These are phyloP conservation scores for Thamnaconus septentrionalis DNA, from an alignment of 2,113 vertebrate genomes.

Conservation along the genomic window DNA sequence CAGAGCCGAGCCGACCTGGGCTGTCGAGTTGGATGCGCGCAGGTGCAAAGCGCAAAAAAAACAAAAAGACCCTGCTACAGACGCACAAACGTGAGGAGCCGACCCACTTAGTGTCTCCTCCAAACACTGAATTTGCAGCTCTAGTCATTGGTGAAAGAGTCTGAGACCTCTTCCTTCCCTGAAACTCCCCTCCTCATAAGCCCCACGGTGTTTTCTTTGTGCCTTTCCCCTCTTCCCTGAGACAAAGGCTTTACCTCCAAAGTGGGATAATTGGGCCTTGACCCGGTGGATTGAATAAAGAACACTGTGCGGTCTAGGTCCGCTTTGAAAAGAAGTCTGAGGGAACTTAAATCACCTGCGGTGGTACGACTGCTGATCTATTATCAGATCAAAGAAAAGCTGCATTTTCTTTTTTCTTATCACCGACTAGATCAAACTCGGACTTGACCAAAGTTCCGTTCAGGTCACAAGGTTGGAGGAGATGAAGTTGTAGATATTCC, in stretches of 20 bases:
- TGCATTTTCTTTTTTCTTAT: not conserved
- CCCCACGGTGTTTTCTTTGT: conserved; percentile 18
- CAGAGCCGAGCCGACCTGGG: conserved; percentile 1
- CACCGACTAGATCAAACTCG: conserved; percentile 13
- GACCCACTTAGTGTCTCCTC: conserved; percentile 57
- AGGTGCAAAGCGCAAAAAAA: conserved; percentile 19
- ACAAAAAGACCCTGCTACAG: too few species aligned
- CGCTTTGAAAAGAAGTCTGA: not conserved
- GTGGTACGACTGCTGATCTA: conserved; percentile 1
- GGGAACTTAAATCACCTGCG: conserved; percentile 1
- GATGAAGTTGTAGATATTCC: conserved; percentile 23
- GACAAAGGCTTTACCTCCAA: conserved; percentile 27
- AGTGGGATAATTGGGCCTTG: conserved; percentile 26
- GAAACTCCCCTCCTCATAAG: conserved; percentile 32
- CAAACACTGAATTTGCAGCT: conserved; percentile 47
- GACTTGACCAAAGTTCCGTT: conserved; percentile 4
- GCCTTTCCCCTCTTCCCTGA: not conserved
- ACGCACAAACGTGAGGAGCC: conserved; percentile 30
- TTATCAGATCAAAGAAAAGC: conserved; percentile 1
- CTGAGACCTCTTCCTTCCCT: conserved; percentile 29
- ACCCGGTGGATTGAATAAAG: conserved; percentile 18
- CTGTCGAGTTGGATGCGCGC: conserved; percentile 37
- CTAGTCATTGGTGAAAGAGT: conserved; percentile 30
- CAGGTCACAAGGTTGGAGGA: conserved; percentile 9
- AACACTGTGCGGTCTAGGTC: conserved; percentile 7